Conservation (phyloP, 2,888 invertebrate species). For the Drosophila pullipes region DNA sequence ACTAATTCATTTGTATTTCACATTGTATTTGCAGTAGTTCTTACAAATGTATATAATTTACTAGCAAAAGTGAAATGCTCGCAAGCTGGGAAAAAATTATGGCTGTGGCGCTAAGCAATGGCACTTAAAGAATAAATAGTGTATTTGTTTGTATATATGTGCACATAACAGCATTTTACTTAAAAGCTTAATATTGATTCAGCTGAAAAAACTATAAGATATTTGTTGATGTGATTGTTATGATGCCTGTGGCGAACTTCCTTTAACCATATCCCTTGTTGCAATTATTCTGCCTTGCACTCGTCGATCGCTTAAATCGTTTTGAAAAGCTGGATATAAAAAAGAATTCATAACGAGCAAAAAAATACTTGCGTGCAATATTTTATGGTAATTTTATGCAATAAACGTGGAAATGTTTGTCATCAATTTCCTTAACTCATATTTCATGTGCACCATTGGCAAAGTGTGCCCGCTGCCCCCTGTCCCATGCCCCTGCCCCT, state of each 20-base stretch:
- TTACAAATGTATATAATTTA: constrained; percentile 39
- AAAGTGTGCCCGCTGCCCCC: constrained; percentile 10
- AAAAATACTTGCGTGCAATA: constrained; percentile 69
- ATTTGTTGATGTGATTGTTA: background rate
- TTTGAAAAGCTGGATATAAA: constrained; percentile 26
- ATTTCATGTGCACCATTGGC: constrained; percentile 73
- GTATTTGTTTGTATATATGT: background rate
- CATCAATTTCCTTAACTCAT: constrained; percentile 80
- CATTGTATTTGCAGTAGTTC: constrained; percentile 5
- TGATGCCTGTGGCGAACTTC: background rate
- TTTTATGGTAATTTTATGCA: constrained; percentile 81
- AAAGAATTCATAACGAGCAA: constrained; percentile 51
- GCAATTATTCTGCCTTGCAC: constrained; percentile 54
- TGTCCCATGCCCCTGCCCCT: background rate
- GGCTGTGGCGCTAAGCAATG: constrained; percentile 23
- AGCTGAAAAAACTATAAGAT: constrained; percentile 12
- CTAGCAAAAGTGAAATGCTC: constrained; percentile 28
- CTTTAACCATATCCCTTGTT: constrained; percentile 12
- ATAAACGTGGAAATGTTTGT: constrained; percentile 80
- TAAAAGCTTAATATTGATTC: constrained; percentile 10
- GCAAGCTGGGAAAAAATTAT: constrained; percentile 23
- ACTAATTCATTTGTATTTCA: background rate
- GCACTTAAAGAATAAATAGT: background rate
- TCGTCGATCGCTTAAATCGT: constrained; percentile 44
- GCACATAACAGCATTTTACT: constrained; percentile 11